Percentiles rank a stretch among this genome's conserved stretches.
phyloP scores from a whole-genome alignment of 2,113 vertebrate species.

The Rissa tridactyla region DNA sequence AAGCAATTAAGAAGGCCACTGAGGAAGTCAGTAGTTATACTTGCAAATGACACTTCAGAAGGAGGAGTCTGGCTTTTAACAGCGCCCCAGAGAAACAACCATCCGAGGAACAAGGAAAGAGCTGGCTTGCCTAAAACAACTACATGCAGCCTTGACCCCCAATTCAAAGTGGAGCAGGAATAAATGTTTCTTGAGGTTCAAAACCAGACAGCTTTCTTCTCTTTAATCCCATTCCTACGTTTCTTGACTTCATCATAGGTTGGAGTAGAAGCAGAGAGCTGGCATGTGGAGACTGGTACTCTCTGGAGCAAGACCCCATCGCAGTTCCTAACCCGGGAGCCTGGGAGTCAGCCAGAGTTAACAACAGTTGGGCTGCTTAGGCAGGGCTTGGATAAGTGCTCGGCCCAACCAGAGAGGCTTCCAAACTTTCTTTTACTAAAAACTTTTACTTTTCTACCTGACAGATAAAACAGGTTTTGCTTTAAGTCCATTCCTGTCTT shows the following conservation, averaged over 20 bases:
- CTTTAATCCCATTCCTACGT: background rate
- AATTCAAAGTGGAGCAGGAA: background rate
- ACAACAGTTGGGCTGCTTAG: background rate
- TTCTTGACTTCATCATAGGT: background rate
- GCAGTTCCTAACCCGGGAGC: background rate
- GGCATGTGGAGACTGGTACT: background rate
- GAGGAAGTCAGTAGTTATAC: background rate
- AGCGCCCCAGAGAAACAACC: background rate
- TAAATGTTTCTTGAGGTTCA: background rate
- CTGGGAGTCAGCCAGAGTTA: background rate
- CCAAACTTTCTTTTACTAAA: background rate
- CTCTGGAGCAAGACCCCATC: background rate
- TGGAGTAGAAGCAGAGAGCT: background rate
- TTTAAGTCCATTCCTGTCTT: background rate
- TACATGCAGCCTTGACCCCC: background rate
- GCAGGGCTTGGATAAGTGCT: background rate
- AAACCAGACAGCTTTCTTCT: background rate
- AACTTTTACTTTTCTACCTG: background rate
- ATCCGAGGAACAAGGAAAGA: background rate
- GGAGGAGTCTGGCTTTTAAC: background rate
- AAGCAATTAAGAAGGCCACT: constrained; percentile 11
- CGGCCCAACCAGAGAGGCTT: background rate
- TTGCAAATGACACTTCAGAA: background rate
- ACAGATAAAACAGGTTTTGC: background rate
- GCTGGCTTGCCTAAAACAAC: background rate